These are phyloP conservation scores for Macrosoma leucophasiata DNA, from an alignment of 2,888 invertebrate genomes.

Conservation along the genomic window DNA sequence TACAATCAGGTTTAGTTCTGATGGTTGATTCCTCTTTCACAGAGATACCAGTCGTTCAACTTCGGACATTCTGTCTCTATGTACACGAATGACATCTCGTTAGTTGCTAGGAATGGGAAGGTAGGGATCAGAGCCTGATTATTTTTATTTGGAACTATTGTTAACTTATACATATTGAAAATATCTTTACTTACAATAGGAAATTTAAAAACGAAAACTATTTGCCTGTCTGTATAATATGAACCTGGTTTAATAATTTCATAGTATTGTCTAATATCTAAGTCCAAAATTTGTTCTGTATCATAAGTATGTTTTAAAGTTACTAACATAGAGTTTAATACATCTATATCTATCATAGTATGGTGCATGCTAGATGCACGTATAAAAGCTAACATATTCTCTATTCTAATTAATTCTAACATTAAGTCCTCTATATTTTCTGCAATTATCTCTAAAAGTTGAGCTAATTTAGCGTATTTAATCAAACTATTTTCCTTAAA, in stretches of 20 bases:
- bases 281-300: slow-evolving; percentile 3
- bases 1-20: slow-evolving; percentile 18
- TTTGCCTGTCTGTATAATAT: slow-evolving; percentile 6
- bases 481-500: slow-evolving; percentile 13
- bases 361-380: slow-evolving; percentile 20
- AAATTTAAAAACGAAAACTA: slow-evolving; percentile 10
- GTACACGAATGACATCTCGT: slow-evolving; percentile 16
- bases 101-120: slow-evolving; percentile 17
- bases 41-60: slow-evolving; percentile 17
- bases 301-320: slow-evolving; percentile 1
- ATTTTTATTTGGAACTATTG: slow-evolving; percentile 11
- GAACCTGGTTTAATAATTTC: slow-evolving; percentile 6
- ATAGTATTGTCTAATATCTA: slow-evolving; percentile 7
- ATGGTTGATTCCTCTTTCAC: slow-evolving; percentile 12
- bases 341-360: slow-evolving; percentile 19
- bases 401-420: slow-evolving; percentile 19
- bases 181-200: slow-evolving; percentile 4
- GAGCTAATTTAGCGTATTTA: slow-evolving; percentile 23
- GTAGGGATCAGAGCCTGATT: slow-evolving; percentile 8
- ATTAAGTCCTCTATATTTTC: slow-evolving; percentile 20
- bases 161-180: slow-evolving; percentile 5
- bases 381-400: slow-evolving; percentile 23
- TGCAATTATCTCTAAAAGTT: slow-evolving; percentile 15
- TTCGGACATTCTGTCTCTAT: slow-evolving; percentile 25
- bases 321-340: slow-evolving; percentile 7